Percentiles rank a stretch among this genome's conserved stretches.
Conservation (phyloP, 2,113 vertebrate species). For the Ophiodon elongatus region DNA sequence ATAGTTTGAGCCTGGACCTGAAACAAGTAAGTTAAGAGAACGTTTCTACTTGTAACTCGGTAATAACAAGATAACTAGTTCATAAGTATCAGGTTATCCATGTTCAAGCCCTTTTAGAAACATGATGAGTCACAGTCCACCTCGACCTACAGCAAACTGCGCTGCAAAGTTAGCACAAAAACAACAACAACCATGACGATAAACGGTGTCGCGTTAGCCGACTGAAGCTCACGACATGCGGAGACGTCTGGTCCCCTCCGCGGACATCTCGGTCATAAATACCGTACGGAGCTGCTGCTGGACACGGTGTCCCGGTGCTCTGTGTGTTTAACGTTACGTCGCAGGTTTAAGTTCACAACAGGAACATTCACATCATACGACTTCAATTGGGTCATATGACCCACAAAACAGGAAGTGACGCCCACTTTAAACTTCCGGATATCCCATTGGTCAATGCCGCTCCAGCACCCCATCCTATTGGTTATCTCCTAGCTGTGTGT, state of each 20-base stretch:
- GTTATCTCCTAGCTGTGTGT: neutral
- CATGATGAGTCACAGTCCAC: neutral
- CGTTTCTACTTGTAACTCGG: neutral
- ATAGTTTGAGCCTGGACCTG: no score
- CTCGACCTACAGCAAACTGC: neutral
- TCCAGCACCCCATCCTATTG: constrained; percentile 5
- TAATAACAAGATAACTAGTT: neutral
- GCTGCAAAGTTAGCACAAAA: neutral
- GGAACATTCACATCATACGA: constrained; percentile 46
- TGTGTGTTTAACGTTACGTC: neutral
- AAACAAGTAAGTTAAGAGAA: neutral
- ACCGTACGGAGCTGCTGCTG: rapidly evolving
- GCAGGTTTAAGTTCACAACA: neutral
- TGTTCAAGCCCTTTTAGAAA: neutral
- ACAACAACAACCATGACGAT: neutral
- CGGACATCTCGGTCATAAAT: neutral
- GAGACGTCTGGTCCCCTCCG: rapidly evolving
- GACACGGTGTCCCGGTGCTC: rapidly evolving
- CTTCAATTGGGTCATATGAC: constrained; percentile 74
- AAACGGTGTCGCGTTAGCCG: neutral
- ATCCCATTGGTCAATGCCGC: constrained; percentile 53
- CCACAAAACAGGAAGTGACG: constrained; percentile 62
- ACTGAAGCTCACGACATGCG: neutral
- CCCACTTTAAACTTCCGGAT: neutral
- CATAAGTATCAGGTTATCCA: neutral